Evolutionary conservation across 1,140 invertebrate genomes (phyloP).

Genomic region (Scaptodrosophila lebanonensis): DNA sequence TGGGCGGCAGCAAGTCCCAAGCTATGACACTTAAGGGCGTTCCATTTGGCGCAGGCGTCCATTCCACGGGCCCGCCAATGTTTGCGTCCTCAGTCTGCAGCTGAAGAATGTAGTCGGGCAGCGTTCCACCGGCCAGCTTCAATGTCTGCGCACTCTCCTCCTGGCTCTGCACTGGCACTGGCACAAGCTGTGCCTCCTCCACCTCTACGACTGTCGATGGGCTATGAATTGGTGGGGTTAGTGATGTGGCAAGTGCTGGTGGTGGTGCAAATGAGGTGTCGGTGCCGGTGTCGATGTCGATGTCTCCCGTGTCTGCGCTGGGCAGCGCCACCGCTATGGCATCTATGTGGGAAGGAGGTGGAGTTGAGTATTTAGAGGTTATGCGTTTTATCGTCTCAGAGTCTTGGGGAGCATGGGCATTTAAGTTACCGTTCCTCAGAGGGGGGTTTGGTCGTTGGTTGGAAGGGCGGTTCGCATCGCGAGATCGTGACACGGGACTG

Average conservation of each 20-base stretch:
- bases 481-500: too few species aligned
- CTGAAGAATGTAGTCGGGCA: slow-evolving; percentile 60
- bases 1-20: slow-evolving; percentile 67
- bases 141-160: slow-evolving; percentile 19
- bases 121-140: slow-evolving; percentile 10
- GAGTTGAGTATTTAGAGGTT: slow-evolving; percentile 56
- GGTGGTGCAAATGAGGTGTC: slow-evolving; percentile 31
- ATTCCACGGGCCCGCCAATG: slow-evolving; percentile 61
- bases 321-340: slow-evolving; percentile 67
- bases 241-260: slow-evolving; percentile 57
- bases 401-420: slow-evolving; percentile 24
- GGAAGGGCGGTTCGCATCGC: neutral
- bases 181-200: slow-evolving; percentile 57
- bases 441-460: neutral
- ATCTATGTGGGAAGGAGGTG: slow-evolving; percentile 72
- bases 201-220: slow-evolving; percentile 55
- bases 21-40: slow-evolving; percentile 61
- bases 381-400: slow-evolving; percentile 24
- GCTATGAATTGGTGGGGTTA: slow-evolving; percentile 60
- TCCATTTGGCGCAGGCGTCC: slow-evolving; percentile 47
- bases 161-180: slow-evolving; percentile 19
- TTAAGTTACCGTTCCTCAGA: slow-evolving; percentile 29
- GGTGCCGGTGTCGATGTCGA: slow-evolving; percentile 21
- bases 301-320: slow-evolving; percentile 19
- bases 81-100: slow-evolving; percentile 58